These are phyloP conservation scores for Lordiphosa andalusiaca DNA, from an alignment of 2,888 invertebrate species.

Conservation along the genomic window DNA sequence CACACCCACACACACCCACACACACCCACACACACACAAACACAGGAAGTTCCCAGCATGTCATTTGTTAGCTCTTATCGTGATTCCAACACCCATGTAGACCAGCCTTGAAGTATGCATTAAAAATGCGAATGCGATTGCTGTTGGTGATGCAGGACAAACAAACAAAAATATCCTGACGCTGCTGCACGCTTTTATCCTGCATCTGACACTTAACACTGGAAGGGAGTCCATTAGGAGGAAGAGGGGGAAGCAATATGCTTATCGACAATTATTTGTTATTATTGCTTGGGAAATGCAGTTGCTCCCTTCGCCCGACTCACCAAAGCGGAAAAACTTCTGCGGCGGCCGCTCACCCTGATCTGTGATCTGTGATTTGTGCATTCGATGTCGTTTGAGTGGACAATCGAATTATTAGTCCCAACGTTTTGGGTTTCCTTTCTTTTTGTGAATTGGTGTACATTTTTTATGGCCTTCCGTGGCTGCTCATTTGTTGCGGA, in stretches of 20 bases:
- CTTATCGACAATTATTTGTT: slow-evolving; percentile 70
- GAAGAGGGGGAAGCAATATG: slow-evolving; percentile 36
- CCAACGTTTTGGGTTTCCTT: slow-evolving; percentile 36
- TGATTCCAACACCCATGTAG: slow-evolving; percentile 56
- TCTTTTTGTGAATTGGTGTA: slow-evolving; percentile 1
- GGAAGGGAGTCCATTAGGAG: slow-evolving; percentile 42
- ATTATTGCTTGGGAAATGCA: slow-evolving; percentile 70
- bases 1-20: slow-evolving; percentile 15
- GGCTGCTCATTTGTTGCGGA: slow-evolving; percentile 71
- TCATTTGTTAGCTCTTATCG: slow-evolving; percentile 57
- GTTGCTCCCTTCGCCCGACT: slow-evolving; percentile 2
- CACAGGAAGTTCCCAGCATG: slow-evolving; percentile 22
- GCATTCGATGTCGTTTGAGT: slow-evolving; percentile 72
- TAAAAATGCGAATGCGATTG: slow-evolving; percentile 62
- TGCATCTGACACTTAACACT: slow-evolving; percentile 74
- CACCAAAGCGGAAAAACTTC: slow-evolving; percentile 6
- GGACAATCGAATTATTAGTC: slow-evolving; percentile 69
- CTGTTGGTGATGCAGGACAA: slow-evolving; percentile 25
- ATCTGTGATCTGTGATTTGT: slow-evolving; percentile 40
- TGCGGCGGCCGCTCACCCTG: slow-evolving; percentile 14
- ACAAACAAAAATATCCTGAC: slow-evolving; percentile 67
- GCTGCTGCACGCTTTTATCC: slow-evolving; percentile 59
- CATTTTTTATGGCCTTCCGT: slow-evolving; percentile 48
- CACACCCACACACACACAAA: slow-evolving; percentile 17
- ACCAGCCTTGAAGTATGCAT: slow-evolving; percentile 60